Percentiles rank a stretch among this genome's conserved stretches.
phyloP scores from a whole-genome alignment of 2,797 vertebrate species.

The Nyctalus aviator region DNA sequence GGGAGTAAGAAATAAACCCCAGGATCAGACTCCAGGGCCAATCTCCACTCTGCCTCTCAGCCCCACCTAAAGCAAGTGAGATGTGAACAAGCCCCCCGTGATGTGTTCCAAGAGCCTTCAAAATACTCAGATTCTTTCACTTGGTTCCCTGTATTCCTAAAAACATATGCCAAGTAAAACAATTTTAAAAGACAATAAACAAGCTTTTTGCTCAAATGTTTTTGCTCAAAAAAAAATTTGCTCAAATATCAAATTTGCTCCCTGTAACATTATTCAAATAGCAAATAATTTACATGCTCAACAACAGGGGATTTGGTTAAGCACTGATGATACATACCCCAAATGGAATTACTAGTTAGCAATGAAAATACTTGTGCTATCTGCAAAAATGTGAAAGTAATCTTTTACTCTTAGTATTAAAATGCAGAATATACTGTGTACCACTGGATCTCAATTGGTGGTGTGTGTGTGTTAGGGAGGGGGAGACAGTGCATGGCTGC shows the following conservation, averaged over 20 bases:
- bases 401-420: not conserved
- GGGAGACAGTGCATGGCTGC: not conserved
- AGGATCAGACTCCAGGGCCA: not conserved
- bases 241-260: no score
- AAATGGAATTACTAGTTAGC: not conserved
- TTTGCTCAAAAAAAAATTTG: no score
- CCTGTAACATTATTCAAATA: not conserved
- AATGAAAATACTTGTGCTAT: not conserved
- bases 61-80: not conserved
- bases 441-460: not conserved
- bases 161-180: conserved; percentile 1
- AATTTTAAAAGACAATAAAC: conserved; percentile 4
- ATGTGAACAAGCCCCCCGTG: rapidly evolving
- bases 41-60: not conserved
- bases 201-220: not conserved
- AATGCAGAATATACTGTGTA: not conserved
- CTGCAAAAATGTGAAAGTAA: not conserved
- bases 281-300: not conserved
- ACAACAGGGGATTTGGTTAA: not conserved
- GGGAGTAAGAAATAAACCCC: conserved; percentile 52
- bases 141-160: conserved; percentile 22
- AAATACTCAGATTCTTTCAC: not conserved
- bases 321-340: not conserved
- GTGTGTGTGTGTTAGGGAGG: not conserved
- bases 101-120: not conserved